These are phyloP conservation scores for Alentia gelatinosa DNA, from an alignment of 2,888 invertebrate species.

Conservation along the genomic window DNA sequence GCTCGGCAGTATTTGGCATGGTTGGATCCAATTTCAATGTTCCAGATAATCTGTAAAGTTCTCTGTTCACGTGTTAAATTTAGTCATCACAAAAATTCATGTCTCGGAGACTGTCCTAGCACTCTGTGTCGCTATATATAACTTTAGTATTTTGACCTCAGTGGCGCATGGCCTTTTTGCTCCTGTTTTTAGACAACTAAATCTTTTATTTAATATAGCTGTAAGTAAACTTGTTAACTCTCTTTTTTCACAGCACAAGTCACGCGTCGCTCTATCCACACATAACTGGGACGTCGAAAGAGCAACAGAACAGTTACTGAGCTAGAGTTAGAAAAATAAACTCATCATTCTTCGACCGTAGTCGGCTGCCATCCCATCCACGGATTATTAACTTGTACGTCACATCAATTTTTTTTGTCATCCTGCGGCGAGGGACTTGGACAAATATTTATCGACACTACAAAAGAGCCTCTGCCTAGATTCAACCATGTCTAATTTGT, in stretches of 20 bases:
- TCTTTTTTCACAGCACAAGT: constrained; percentile 84
- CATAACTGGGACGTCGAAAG: constrained; percentile 95
- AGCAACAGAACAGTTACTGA: constrained; percentile 93
- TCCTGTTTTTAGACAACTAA: too few species aligned
- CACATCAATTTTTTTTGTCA: constrained; percentile 22
- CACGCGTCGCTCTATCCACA: constrained; percentile 93
- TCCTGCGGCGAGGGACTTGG: constrained; percentile 31
- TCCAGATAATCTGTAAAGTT: too few species aligned
- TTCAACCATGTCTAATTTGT: too few species aligned
- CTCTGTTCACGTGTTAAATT: too few species aligned
- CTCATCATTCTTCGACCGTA: not conserved
- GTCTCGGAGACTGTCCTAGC: too few species aligned
- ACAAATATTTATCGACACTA: not conserved
- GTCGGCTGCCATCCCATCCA: constrained; percentile 30
- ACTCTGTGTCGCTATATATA: not conserved
- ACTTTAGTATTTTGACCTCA: not conserved
- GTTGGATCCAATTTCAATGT: too few species aligned
- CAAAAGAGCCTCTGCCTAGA: not conserved
- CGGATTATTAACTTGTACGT: not conserved
- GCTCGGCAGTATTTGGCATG: too few species aligned
- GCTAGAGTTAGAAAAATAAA: constrained; percentile 81
- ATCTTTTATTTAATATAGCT: not conserved
- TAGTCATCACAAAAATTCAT: too few species aligned
- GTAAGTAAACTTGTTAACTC: not conserved
- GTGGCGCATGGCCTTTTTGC: too few species aligned